A percentile compares a stretch with the other conserved stretches of the same genome.
Conservation (phyloP, 2,113 vertebrate genomes). For the Oryzias woworae region DNA sequence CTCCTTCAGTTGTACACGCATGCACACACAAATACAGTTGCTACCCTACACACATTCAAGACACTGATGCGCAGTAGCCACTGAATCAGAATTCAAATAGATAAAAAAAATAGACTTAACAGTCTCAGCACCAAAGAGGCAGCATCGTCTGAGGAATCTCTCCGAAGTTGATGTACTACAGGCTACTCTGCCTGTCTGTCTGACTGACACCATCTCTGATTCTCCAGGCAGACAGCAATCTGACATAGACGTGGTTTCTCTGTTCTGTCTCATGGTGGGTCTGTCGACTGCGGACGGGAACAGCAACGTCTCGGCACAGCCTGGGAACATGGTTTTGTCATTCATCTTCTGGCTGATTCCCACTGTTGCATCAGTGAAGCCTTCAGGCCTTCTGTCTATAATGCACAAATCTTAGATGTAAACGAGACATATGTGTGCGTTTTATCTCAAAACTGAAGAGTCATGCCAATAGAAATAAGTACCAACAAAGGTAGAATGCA, state of each 20-base stretch:
- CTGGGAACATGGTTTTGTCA: slow-evolving; percentile 54
- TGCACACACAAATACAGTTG: slow-evolving; percentile 41
- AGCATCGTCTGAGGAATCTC: slow-evolving; percentile 54
- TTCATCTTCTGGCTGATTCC: slow-evolving; percentile 39
- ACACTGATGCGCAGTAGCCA: slow-evolving; percentile 70
- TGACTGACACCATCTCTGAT: slow-evolving; percentile 73
- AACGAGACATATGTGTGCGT: slow-evolving; percentile 7
- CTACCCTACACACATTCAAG: slow-evolving; percentile 59
- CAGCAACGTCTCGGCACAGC: slow-evolving; percentile 38
- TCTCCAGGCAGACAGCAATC: slow-evolving; percentile 69
- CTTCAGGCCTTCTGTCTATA: slow-evolving; percentile 20
- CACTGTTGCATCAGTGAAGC: slow-evolving; percentile 38
- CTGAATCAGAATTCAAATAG: slow-evolving; percentile 71
- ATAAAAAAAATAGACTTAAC: slow-evolving; percentile 44
- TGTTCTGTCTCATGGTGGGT: slow-evolving; percentile 66
- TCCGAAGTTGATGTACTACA: slow-evolving; percentile 59
- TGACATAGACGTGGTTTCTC: slow-evolving; percentile 56
- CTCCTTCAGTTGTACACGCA: slow-evolving; percentile 46
- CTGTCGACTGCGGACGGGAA: slow-evolving; percentile 65
- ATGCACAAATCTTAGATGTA: slow-evolving; percentile 22
- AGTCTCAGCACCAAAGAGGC: slow-evolving; percentile 63
- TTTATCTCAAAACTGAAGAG: slow-evolving; percentile 7
- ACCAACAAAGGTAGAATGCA: neutral
- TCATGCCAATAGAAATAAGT: slow-evolving; percentile 3
- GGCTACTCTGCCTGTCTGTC: slow-evolving; percentile 68